Evolutionary conservation across 35 echinoderm and acorn worm genomes (phyloP), one percentile per base, ranked within the genome.

Genomic region (Heliocidaris erythrogramma): DNA sequence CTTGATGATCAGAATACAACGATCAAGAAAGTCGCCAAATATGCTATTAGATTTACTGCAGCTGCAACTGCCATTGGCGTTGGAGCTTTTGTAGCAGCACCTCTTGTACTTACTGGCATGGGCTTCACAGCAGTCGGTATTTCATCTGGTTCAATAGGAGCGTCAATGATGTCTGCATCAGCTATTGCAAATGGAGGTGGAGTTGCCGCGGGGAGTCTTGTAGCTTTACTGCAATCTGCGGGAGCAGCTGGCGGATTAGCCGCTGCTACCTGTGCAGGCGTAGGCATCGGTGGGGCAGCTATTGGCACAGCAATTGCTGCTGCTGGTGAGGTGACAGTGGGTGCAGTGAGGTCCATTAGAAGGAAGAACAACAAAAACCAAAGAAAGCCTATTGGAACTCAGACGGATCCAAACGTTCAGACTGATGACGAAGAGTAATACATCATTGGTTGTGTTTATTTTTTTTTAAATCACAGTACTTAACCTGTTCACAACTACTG

Each of bases 121-220:
- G 91, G 91, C 47, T 92, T 92, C 47, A 27, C 49, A 48, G 49
- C 91, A 32, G 91, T 11, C n/a, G 91, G 91, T 11, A 53, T 92
- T 27, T 13, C 21, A 30, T 12, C 91, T 48, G 48, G 48, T 16
- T 92, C 91, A 17, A 48, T 92, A 13, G 91, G 31, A 16, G 91
- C 91, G 4, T 13, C 2, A n/a, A 52, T 92, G 91, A 92, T 92
- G 91, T 92, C 91, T 17, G 48, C 31, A 17, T 32, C 91, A 7
- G 91, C 91, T 13, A 92, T 92, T 92, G 91, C 91, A 32, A 92
- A 50, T n/a, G 91, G 91, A 50, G 91, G 91, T 59, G 91, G 91
- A 17, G 91, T 92, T 13, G 91, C 91, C 14, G 91, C 91, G 17
- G 91, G 91, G 30, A 92, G 91, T 48, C 24, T 48, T 59, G 91